A percentile compares a stretch with the other conserved stretches of the same genome.
These are phyloP conservation scores for Leguminivora glycinivorella DNA, from an alignment of 1,140 invertebrate genomes.

Conservation along the genomic window DNA sequence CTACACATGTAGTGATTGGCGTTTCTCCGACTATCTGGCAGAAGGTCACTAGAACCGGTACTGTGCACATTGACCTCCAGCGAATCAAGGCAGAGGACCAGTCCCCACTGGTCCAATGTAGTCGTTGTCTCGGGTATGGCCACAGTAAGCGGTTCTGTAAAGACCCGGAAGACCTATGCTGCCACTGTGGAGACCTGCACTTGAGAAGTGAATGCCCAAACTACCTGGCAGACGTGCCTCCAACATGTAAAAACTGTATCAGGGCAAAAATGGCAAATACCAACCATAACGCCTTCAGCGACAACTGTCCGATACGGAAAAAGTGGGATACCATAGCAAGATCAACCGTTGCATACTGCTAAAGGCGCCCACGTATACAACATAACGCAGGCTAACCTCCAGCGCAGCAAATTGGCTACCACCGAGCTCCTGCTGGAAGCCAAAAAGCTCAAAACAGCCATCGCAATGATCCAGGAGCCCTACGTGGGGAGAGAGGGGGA, in stretches of 20 bases:
- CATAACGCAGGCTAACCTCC: not conserved
- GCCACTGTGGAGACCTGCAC: constrained; percentile 34
- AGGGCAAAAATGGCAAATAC: constrained; percentile 5
- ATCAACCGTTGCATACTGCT: not conserved
- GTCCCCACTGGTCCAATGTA: constrained; percentile 37
- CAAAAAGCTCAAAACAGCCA: no score
- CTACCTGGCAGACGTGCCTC: not conserved
- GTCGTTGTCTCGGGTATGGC: constrained; percentile 31
- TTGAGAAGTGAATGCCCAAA: constrained; percentile 24
- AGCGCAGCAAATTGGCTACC: not conserved
- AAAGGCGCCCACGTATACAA: not conserved
- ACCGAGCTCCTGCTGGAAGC: not conserved
- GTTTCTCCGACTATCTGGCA: constrained; percentile 29
- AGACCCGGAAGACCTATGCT: constrained; percentile 24
- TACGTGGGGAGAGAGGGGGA: not conserved
- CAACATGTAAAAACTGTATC: constrained; percentile 32
- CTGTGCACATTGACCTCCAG: constrained; percentile 15
- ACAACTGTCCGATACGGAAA: constrained; percentile 3
- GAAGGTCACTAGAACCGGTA: not conserved
- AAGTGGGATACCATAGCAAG: constrained; percentile 27
- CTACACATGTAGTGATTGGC: constrained; percentile 6
- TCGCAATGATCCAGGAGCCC: not conserved
- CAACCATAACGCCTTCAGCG: constrained; percentile 30
- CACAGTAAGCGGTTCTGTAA: constrained; percentile 29
- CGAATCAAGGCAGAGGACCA: constrained; percentile 32